A percentile compares a stretch with the other conserved stretches of the same genome.
Conservation (phyloP, 2,888 invertebrate genomes). For the Amiota mariae region DNA sequence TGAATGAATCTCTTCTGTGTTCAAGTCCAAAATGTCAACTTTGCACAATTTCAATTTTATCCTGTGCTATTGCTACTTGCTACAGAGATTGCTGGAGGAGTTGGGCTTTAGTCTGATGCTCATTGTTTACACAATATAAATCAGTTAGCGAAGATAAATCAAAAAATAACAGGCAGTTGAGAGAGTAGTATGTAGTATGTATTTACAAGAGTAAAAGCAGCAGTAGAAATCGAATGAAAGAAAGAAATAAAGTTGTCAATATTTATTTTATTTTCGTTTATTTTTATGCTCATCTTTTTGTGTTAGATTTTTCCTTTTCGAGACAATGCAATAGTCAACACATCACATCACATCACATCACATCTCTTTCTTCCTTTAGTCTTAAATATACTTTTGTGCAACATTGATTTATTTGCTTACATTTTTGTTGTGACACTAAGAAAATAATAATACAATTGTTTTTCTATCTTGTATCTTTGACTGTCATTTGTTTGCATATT, state of each 20-base stretch:
- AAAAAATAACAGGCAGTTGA: neutral
- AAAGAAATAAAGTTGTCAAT: neutral
- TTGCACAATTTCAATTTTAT: constrained; percentile 15
- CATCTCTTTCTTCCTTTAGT: neutral
- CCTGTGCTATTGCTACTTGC: neutral
- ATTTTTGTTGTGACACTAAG: too few species aligned
- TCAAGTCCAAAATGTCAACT: constrained; percentile 18
- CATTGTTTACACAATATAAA: constrained; percentile 12
- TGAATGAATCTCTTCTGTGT: neutral
- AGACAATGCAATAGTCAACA: too few species aligned
- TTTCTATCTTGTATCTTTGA: too few species aligned
- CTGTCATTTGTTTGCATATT: too few species aligned
- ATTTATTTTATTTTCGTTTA: neutral
- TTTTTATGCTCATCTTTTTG: neutral
- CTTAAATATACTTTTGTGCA: neutral
- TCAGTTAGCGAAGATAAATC: constrained; percentile 16
- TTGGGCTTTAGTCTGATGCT: neutral
- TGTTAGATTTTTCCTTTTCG: neutral
- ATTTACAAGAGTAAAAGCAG: too few species aligned
- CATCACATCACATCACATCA: too few species aligned
- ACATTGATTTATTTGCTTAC: neutral
- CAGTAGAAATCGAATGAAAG: too few species aligned
- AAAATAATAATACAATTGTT: too few species aligned
- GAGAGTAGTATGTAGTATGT: neutral
- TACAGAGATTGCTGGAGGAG: neutral